Evolutionary conservation across 2,888 invertebrate genomes (phyloP).

Genomic region (Platypus cylindrus): DNA sequence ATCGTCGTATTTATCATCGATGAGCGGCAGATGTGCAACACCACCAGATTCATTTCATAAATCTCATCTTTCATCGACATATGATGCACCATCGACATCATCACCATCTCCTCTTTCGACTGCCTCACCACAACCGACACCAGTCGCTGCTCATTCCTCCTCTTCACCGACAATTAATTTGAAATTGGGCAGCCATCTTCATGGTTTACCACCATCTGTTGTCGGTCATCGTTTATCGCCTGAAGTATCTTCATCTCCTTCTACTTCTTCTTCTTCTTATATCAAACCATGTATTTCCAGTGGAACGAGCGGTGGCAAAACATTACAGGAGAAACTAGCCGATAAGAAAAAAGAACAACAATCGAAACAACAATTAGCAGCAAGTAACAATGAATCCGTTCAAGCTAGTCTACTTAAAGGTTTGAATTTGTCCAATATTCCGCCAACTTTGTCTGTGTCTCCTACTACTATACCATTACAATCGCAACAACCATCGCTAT

Average conservation of each 20-base stretch:
- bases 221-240: constrained; percentile 5
- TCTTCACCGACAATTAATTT: constrained; percentile 9
- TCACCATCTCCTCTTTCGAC: no score
- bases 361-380: constrained; percentile 18
- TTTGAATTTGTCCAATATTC: constrained; percentile 28
- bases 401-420: constrained; percentile 18
- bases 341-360: constrained; percentile 45
- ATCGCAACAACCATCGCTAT: background rate
- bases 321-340: constrained; percentile 54
- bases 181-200: background rate
- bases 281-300: constrained; percentile 4
- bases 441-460: constrained; percentile 41
- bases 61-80: no score
- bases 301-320: constrained; percentile 39
- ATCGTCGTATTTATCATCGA: background rate
- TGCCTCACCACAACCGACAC: constrained; percentile 9
- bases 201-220: no score
- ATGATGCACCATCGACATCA: no score
- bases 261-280: constrained; percentile 10
- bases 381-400: constrained; percentile 1
- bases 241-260: constrained; percentile 10
- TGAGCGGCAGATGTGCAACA: no score
- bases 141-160: constrained; percentile 9
- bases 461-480: constrained; percentile 1
- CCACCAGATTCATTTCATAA: no score